These are phyloP conservation scores for Myanophis thanlyinensis DNA, from an alignment of 2,113 vertebrate species.

Conservation along the genomic window DNA sequence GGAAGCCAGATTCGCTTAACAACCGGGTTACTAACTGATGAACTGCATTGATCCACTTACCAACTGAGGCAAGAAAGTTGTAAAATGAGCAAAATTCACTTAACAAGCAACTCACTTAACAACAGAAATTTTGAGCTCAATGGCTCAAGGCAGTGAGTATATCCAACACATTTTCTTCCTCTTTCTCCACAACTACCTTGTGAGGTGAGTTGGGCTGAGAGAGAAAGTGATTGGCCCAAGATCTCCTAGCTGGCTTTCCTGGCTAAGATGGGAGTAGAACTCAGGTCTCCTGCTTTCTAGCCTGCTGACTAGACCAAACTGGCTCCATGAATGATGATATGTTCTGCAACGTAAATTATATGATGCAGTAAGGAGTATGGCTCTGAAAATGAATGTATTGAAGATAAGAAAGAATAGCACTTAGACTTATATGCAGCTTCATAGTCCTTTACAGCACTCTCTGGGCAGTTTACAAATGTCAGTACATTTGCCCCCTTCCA, in stretches of 20 bases:
- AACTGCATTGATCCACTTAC: not conserved
- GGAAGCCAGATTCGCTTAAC: not conserved
- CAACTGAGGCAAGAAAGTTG: not conserved
- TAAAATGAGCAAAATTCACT: not conserved
- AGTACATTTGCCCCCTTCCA: not conserved
- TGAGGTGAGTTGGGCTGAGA: no score
- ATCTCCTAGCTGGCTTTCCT: no score
- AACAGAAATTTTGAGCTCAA: no score
- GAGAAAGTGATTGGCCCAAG: no score
- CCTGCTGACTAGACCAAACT: not conserved
- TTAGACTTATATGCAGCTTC: not conserved
- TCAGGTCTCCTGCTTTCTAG: no score
- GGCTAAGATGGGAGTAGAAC: not conserved
- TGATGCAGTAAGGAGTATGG: not conserved
- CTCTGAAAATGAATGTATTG: not conserved
- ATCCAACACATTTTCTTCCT: no score
- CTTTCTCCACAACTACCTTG: no score
- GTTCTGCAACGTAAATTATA: not conserved
- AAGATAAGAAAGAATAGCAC: not conserved
- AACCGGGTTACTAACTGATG: not conserved
- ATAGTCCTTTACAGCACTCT: not conserved
- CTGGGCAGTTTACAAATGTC: not conserved
- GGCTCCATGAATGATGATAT: not conserved
- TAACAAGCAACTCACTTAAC: no score
- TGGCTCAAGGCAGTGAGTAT: no score